phyloP scores from a whole-genome alignment of 2,113 vertebrate species.

The Aegithalos caudatus region DNA sequence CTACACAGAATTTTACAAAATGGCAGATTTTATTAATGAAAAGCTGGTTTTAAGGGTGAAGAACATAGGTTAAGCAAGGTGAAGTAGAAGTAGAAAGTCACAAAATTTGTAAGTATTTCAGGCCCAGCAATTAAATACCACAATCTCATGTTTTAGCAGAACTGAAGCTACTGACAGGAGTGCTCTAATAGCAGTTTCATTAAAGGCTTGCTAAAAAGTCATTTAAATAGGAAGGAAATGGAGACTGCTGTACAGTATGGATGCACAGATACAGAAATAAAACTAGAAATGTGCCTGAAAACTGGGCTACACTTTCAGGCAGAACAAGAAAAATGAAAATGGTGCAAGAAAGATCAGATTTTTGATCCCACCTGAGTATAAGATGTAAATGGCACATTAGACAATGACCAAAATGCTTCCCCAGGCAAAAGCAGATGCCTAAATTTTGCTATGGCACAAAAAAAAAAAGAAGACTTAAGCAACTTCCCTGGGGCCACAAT shows the following conservation, averaged over 20 bases:
- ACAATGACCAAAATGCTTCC: neutral
- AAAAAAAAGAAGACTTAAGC: neutral
- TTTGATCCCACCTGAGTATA: neutral
- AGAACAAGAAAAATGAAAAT: neutral
- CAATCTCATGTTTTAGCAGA: neutral
- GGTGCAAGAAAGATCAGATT: neutral
- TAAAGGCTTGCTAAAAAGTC: neutral
- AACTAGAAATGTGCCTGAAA: neutral
- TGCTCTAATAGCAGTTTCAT: neutral
- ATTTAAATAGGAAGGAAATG: neutral
- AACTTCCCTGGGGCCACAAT: neutral
- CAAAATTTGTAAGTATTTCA: neutral
- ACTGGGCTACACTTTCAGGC: neutral
- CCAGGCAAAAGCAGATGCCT: neutral
- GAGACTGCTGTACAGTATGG: fast-evolving
- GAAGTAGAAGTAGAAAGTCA: neutral
- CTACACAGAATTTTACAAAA: neutral
- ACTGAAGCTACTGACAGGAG: neutral
- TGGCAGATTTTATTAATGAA: neutral
- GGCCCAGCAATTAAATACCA: neutral
- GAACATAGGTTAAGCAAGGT: neutral
- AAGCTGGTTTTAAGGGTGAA: neutral
- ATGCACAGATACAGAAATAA: neutral
- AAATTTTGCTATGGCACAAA: neutral
- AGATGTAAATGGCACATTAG: neutral